A percentile compares a stretch with the other conserved stretches of the same genome.
These are phyloP conservation scores for Agrochola circellaris DNA, from an alignment of 2,888 invertebrate species.

Conservation along the genomic window DNA sequence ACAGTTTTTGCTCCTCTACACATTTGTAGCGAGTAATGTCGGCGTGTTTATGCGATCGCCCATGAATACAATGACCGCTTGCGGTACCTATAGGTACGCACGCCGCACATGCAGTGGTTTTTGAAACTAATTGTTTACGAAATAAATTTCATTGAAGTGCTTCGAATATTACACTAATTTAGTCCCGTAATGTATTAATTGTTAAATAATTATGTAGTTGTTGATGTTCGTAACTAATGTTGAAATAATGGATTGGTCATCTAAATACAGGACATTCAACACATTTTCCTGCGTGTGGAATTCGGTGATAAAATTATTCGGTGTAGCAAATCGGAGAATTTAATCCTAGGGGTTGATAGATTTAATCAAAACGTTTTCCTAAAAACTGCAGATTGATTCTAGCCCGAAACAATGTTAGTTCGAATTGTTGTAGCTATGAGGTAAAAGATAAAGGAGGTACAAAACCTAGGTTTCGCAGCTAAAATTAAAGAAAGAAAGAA, in stretches of 20 bases:
- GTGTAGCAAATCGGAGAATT: not conserved
- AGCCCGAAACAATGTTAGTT: not conserved
- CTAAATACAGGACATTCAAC: not conserved
- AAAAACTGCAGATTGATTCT: not conserved
- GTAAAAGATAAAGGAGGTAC: not conserved
- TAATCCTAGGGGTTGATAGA: not conserved
- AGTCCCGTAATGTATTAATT: constrained; percentile 29
- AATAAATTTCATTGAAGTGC: constrained; percentile 47
- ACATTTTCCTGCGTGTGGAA: not conserved
- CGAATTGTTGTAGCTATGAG: not conserved
- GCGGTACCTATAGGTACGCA: constrained; percentile 6
- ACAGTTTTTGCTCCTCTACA: constrained; percentile 87
- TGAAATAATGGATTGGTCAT: not conserved
- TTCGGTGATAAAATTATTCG: not conserved
- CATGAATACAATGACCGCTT: constrained; percentile 62
- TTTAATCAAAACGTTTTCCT: too few species aligned
- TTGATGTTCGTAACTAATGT: not conserved
- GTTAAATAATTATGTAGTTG: constrained; percentile 10
- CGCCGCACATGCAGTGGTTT: constrained; percentile 53
- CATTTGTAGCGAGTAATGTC: constrained; percentile 84
- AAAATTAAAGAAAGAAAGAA: not conserved
- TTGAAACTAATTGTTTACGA: constrained; percentile 66
- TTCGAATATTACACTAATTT: constrained; percentile 31
- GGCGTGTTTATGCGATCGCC: constrained; percentile 69
- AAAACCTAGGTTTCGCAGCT: not conserved